Evolutionary conservation across 2,797 vertebrate species (phyloP), one percentile per base, ranked within the genome.

Genomic region (Chaetophractus vellerosus): DNA sequence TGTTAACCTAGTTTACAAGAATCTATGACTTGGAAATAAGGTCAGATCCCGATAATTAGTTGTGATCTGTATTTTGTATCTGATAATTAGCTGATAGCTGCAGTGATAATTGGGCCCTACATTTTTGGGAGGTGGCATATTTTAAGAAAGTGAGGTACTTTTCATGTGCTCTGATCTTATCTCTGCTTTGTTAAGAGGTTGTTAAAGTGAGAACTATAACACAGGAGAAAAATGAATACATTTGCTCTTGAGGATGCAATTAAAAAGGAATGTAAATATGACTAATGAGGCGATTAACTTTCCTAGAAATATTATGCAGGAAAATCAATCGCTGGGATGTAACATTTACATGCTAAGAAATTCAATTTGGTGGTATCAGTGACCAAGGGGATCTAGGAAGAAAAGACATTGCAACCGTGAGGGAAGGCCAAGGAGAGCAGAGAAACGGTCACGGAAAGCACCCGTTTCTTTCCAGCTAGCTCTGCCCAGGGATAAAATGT

Each of bases 241-340:
- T 95, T 97, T 91, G 72, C 87, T 95, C 97, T 89, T 36, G 80
- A 97, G 96, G 66, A 85, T 52, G 90, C 96, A 98, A 98, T 98
- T 98, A 97, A 96, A 97, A 95, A 55, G 78, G 97, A 97, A 93
- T 61, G 84, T 96, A 98, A 97, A 98, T 96, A 96, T 96, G 87
- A 98, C 80, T 97, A 97, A 98, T 96, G 72, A 81, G 84, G 63
- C 24, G 45, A 80, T 97, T 98, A 96, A 96, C 93, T 96, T 86
- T 87, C 78, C 72, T 90, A 92, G 95, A 98, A 98, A 95, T 38
- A 61, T 31, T 92, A 50, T 4, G 15, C 55, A 88, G 85, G 55
- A 79, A 94, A 94, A 88, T 91, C 33, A 38, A 71, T 82, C 55
- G 41, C 38, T 93, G 76, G 90, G 69, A 95, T 31, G 3, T 38